Evolutionary conservation across 1,140 invertebrate species (phyloP).

Genomic region (Tetragnatha versicolor): DNA sequence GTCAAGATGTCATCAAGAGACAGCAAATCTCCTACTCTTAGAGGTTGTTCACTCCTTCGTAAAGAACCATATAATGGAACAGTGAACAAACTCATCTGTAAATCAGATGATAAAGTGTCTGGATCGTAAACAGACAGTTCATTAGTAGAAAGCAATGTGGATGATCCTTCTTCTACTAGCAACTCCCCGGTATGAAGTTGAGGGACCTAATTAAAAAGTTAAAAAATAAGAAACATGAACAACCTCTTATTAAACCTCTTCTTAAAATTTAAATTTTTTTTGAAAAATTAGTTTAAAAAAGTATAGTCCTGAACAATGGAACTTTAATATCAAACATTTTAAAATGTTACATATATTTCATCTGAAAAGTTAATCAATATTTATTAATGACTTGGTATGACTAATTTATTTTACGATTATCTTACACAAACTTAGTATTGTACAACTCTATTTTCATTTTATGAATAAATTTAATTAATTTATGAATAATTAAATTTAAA

Average conservation of each 20-base stretch:
- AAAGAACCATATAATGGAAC: slow-evolving; percentile 54
- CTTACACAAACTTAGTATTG: too few species aligned
- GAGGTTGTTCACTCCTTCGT: slow-evolving; percentile 46
- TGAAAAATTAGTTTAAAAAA: not conserved
- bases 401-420: too few species aligned
- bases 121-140: slow-evolving; percentile 55
- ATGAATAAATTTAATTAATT: too few species aligned
- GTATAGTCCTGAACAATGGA: not conserved
- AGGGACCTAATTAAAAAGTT: slow-evolving; percentile 33
- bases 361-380: too few species aligned
- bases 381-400: too few species aligned
- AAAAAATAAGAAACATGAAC: not conserved
- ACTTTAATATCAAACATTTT: not conserved
- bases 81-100: slow-evolving; percentile 54
- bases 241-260: not conserved
- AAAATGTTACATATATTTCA: not conserved
- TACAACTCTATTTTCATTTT: too few species aligned
- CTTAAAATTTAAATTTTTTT: too few species aligned
- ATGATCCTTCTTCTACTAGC: slow-evolving; percentile 55
- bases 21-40: slow-evolving; percentile 52
- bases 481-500: too few species aligned
- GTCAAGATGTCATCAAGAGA: slow-evolving; percentile 56
- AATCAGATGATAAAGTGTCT: slow-evolving; percentile 51
- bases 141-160: slow-evolving; percentile 53
- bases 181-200: slow-evolving; percentile 51